phyloP scores from a whole-genome alignment of 2,113 vertebrate genomes.

The Alaudala cheleensis region DNA sequence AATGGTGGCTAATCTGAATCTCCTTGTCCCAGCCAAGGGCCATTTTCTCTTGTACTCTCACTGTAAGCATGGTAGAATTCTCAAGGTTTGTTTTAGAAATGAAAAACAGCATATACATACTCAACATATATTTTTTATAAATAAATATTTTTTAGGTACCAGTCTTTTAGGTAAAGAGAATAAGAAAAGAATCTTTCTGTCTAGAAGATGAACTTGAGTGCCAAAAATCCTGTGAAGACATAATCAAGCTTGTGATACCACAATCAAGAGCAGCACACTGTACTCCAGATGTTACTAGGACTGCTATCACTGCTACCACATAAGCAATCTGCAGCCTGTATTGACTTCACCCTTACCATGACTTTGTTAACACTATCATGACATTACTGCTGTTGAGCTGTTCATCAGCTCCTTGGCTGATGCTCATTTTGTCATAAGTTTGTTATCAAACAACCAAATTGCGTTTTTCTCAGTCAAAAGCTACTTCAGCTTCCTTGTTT shows the following conservation, averaged over 20 bases:
- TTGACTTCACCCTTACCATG: neutral
- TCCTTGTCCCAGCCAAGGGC: rapidly evolving
- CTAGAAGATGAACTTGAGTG: neutral
- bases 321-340: neutral
- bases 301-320: neutral
- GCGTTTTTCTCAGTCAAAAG: neutral
- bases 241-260: neutral
- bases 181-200: neutral
- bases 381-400: neutral
- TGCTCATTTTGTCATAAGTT: neutral
- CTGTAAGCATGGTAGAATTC: neutral
- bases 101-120: neutral
- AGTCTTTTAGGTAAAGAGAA: neutral
- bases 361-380: neutral
- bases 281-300: neutral
- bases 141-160: neutral
- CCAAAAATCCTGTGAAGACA: neutral
- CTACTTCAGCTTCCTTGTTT: neutral
- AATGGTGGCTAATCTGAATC: neutral
- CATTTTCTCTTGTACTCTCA: neutral
- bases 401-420: neutral
- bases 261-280: neutral
- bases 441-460: neutral
- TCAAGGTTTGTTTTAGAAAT: neutral
- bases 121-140: neutral